Evolutionary conservation across 2,113 vertebrate species (phyloP).

Genomic region (Zosterops lateralis): DNA sequence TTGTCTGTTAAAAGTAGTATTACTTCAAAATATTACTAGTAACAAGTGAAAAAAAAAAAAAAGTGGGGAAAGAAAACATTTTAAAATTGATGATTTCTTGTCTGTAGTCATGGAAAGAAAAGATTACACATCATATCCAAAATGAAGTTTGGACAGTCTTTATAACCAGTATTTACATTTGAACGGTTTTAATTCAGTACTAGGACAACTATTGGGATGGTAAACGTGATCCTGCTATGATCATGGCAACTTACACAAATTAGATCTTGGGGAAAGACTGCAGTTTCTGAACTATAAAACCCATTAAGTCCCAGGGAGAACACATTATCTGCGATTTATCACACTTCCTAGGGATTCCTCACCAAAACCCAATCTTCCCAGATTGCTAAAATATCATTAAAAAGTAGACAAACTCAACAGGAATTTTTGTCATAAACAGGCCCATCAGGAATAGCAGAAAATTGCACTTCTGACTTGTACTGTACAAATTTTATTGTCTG

Average conservation of each 20-base stretch:
- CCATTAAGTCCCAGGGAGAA: background rate
- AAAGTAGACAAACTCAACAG: background rate
- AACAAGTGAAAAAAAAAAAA: background rate
- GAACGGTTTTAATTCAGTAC: background rate
- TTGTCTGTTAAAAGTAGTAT: background rate
- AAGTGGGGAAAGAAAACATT: background rate
- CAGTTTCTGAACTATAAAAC: background rate
- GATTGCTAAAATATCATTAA: background rate
- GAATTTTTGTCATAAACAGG: background rate
- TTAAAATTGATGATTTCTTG: background rate
- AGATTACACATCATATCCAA: background rate
- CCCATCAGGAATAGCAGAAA: background rate
- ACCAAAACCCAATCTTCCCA: background rate
- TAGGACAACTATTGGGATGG: background rate
- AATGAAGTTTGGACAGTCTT: background rate
- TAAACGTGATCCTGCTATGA: background rate
- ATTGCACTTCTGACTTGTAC: background rate
- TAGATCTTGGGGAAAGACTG: background rate
- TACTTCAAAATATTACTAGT: background rate
- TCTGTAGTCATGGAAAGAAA: background rate
- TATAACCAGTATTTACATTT: background rate
- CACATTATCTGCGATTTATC: slow-evolving; percentile 1
- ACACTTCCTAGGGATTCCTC: slow-evolving; percentile 6
- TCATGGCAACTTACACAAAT: background rate
- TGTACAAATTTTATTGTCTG: background rate